These are phyloP conservation scores for Anguilla megastoma DNA, from an alignment of 2,797 vertebrate genomes.

Conservation along the genomic window DNA sequence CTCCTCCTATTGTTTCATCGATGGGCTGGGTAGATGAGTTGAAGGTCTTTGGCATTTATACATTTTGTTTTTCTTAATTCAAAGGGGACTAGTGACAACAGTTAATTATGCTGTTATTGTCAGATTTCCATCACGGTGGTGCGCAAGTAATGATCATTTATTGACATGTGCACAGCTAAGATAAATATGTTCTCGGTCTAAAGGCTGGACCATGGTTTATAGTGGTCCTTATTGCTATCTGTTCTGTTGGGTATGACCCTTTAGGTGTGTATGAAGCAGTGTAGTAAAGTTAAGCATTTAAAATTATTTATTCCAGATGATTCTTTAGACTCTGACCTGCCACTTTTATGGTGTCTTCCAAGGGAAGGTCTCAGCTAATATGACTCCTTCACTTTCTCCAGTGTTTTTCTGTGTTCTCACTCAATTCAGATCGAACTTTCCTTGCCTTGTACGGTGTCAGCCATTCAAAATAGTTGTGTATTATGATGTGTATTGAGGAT, in stretches of 20 bases:
- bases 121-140: not conserved
- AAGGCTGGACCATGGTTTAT: not conserved
- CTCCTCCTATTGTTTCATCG: too few species aligned
- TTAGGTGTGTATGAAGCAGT: too few species aligned
- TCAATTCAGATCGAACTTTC: not conserved
- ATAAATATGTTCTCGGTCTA: not conserved
- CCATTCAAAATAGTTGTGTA: too few species aligned
- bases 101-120: not conserved
- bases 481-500: too few species aligned
- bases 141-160: not conserved
- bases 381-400: not conserved
- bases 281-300: not conserved
- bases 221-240: too few species aligned
- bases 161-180: not conserved
- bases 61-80: not conserved
- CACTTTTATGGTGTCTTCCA: slow-evolving; percentile 2
- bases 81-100: not conserved
- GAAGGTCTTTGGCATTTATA: too few species aligned
- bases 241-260: too few species aligned
- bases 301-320: not conserved
- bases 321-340: not conserved
- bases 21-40: too few species aligned
- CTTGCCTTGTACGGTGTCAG: not conserved
- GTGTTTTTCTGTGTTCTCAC: not conserved
- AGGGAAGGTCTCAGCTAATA: not conserved